Base-by-base conservation (phyloP, 1,140 invertebrate species). In the Penaeus chinensis region DNA sequence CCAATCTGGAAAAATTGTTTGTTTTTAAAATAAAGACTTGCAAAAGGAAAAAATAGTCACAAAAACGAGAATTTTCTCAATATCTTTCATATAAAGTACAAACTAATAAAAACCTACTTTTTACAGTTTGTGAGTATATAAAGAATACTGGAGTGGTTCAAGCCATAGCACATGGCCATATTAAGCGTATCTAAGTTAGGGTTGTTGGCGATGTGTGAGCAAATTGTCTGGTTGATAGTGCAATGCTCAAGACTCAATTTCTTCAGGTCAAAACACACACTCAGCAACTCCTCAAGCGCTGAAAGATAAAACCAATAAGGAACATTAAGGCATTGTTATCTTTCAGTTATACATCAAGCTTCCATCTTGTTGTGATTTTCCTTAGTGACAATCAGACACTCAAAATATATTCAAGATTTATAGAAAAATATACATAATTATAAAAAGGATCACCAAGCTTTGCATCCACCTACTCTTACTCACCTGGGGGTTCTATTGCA, bases 181-280 rank as follows among this genome's bases (percentile, higher is more conserved):
- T 97, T 97, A 7, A 97, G 92, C 11, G 95, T 94, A 91, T 95
- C 94, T 83, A 97, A 91, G 47, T 95, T 92, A 74, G 90, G 91
- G 91, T 96, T 96, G 91, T 94, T 90, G 89, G 94, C 94, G 69
- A 98, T 94, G 69, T 94, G 93, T 81, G 92, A 89, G 90, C 95
- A 95, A 71, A 95, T 94, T 8, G 91, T 91, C 90, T 94, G 93
- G 91, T 94, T 94, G 0, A 98, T 76, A 24, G 92, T 91, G 85
- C 96, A 94, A 90, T 95, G 95, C 93, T 98, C 97, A 74, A 98
- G 91, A 90, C 96, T 97, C 3, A 98, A 92, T 92, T 97, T 98
- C 90, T 94, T 95, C 37, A 98, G 92, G 60, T 94, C 93, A 27
- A 93, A 93, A 92, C 96, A 98, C 20, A 94, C 93, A 1, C 91